Evolutionary conservation across 2,113 vertebrate species (phyloP), one percentile per base, ranked within the genome.

Genomic region (Orientallactaga bullata): DNA sequence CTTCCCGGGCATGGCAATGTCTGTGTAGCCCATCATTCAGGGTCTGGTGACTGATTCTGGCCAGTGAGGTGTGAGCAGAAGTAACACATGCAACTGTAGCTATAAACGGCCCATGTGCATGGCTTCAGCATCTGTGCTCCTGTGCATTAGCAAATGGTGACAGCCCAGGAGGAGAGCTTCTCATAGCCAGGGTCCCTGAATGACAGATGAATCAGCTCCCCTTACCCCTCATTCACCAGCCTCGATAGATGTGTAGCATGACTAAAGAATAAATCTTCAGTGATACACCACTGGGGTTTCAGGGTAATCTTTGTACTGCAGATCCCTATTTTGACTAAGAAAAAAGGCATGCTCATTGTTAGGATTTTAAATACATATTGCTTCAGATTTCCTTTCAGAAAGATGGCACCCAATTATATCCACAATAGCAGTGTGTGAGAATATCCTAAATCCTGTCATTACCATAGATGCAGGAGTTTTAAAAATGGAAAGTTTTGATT

Each of bases 361-460:
- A 79, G 30, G 30, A 65, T 66, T 90, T 81, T 32, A 89, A 82
- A n/a, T 65, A 69, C 30, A 30, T 28, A 21, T 66, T n/a, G 5
- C 72, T 82, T 95, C 61, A 63, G 68, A 84, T 26, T 96, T 85
- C 90, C 80, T 89, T 94, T 72, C 85, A 88, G 74, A 72, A 89
- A 80, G 47, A 91, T 12, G 12, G n/a, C 16, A 18, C 84, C 83
- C 66, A 58, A 60, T 82, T 58, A 11, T 18, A 26, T 1, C 68
- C n/a, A 23, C 35, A 24, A 69, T 20, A 51, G 35, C 91, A 66
- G 2, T 9, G 26, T 82, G 28, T 80, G 69, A 85, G 68, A 74
- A 3, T 42, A 26, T 47, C 47, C 32, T 11, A 1, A 72, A 51
- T 68, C 28, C 39, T 42, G 73, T 58, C 28, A 16, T 81, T 37